These are phyloP conservation scores for Lepeophtheirus nordmannii DNA, from an alignment of 2,888 invertebrate genomes.

Conservation along the genomic window DNA sequence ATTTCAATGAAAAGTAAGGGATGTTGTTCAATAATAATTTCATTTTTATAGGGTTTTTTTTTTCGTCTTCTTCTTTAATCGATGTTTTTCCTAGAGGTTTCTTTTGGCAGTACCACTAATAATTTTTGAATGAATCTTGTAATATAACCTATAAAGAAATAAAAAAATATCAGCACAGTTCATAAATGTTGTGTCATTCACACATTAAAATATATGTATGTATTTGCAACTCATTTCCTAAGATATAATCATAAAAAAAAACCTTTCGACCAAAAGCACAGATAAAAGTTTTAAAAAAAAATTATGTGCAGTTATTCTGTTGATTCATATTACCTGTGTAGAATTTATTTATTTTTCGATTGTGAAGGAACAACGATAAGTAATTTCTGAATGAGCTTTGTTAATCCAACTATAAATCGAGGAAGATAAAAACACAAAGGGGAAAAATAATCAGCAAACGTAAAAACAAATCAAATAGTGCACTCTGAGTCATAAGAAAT, in stretches of 20 bases:
- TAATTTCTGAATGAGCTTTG: slow-evolving; percentile 7
- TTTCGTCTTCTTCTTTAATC: neutral
- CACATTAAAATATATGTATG: too few species aligned
- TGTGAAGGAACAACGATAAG: slow-evolving; percentile 11
- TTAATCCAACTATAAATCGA: neutral
- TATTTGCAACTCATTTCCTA: too few species aligned
- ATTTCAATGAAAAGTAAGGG: too few species aligned
- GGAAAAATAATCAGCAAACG: slow-evolving; percentile 11
- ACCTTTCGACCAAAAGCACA: neutral
- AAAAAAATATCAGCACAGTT: too few species aligned
- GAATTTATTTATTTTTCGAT: neutral
- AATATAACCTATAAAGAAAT: slow-evolving; percentile 9
- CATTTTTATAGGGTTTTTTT: neutral
- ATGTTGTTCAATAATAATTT: too few species aligned
- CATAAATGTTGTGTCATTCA: too few species aligned
- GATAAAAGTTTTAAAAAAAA: neutral
- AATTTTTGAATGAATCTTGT: slow-evolving; percentile 14
- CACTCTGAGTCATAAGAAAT: neutral
- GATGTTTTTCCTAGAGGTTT: slow-evolving; percentile 9
- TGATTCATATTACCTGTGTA: neutral
- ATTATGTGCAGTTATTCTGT: neutral
- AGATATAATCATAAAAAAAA: neutral
- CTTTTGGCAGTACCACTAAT: slow-evolving; percentile 20
- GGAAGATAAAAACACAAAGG: neutral
- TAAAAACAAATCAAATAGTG: neutral